Conservation (phyloP, 2,888 invertebrate genomes). For the Leucania comma region DNA sequence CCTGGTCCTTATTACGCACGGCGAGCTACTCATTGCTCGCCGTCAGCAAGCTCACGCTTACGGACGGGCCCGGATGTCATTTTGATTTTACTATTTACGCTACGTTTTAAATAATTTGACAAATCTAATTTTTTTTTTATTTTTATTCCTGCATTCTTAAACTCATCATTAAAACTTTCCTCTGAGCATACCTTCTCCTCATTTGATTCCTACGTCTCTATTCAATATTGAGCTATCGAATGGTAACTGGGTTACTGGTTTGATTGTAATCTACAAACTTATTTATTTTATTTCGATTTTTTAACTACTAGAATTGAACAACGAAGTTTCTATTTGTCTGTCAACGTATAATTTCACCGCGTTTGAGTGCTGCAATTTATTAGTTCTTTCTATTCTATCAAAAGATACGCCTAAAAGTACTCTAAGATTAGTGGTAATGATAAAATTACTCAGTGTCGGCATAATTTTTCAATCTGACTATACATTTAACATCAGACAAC, state of each 20-base stretch:
- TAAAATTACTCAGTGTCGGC: not conserved
- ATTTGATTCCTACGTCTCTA: not conserved
- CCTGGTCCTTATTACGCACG: no score
- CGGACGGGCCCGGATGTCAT: no score
- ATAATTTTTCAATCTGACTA: not conserved
- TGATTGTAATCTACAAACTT: constrained; percentile 2
- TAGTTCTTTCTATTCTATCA: not conserved
- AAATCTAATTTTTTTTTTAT: no score
- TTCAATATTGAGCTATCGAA: constrained; percentile 2
- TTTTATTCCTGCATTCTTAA: no score
- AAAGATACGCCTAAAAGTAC: not conserved
- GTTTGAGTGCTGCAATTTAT: not conserved
- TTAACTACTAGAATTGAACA: not conserved
- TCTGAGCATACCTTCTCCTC: not conserved
- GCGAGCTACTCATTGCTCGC: no score
- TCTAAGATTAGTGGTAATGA: not conserved
- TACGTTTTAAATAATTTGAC: no score
- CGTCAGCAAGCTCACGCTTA: no score
- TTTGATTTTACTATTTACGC: no score
- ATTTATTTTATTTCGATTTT: constrained; percentile 1
- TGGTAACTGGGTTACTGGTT: constrained; percentile 22
- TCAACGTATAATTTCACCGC: not conserved
- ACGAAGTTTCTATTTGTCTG: not conserved
- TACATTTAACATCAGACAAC: not conserved
- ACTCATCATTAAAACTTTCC: not conserved